Percentiles rank a stretch among this genome's conserved stretches.
These are phyloP conservation scores for Hypolimnas misippus DNA, from an alignment of 2,888 invertebrate genomes.

Conservation along the genomic window DNA sequence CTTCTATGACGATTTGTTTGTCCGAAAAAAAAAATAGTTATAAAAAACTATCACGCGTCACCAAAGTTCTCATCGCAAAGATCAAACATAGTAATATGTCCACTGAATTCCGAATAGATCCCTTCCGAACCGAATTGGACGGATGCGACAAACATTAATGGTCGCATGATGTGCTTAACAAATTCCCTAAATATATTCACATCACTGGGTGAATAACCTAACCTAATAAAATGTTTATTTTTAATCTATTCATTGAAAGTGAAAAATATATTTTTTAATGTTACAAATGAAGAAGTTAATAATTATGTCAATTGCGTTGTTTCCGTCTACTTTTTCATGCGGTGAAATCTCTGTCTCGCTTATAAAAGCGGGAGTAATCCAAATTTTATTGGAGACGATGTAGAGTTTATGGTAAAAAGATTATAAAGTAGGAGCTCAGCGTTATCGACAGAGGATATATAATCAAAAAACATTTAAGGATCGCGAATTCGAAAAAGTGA, in stretches of 20 bases:
- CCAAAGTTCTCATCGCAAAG: constrained; percentile 4
- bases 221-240: constrained; percentile 27
- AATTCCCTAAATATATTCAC: constrained; percentile 33
- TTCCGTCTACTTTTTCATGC: too few species aligned
- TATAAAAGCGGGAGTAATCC: too few species aligned
- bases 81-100: constrained; percentile 17
- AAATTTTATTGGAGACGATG: too few species aligned
- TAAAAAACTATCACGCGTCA: not conserved
- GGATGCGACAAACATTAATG: constrained; percentile 36
- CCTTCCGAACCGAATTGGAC: constrained; percentile 34
- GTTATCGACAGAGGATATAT: too few species aligned
- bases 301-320: too few species aligned
- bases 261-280: not conserved
- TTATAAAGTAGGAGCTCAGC: too few species aligned
- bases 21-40: not conserved
- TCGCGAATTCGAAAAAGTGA: too few species aligned
- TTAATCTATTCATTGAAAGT: not conserved
- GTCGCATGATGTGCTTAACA: constrained; percentile 35
- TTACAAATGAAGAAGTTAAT: too few species aligned
- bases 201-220: constrained; percentile 33
- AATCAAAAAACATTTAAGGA: too few species aligned
- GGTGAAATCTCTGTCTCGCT: too few species aligned
- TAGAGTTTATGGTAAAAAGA: too few species aligned
- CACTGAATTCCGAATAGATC: constrained; percentile 20
- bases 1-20: not conserved